Conservation (phyloP, 2,113 vertebrate genomes). For the Vulpes lagopus region DNA sequence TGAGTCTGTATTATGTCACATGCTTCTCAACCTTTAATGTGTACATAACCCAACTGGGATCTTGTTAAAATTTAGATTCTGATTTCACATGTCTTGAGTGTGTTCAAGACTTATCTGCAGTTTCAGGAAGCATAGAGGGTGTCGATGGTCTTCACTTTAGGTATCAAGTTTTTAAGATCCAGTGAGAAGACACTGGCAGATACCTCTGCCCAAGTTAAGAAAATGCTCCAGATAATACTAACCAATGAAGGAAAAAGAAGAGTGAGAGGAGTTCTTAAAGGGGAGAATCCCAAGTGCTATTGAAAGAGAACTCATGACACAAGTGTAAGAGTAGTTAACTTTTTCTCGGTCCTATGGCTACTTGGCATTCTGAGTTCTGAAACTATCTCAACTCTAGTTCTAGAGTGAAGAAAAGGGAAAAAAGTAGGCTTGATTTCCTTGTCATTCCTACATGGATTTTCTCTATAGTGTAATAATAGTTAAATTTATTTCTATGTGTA, state of each 20-base stretch:
- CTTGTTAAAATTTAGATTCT: neutral
- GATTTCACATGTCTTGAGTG: neutral
- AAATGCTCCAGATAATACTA: neutral
- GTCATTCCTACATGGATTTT: neutral
- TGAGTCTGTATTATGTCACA: neutral
- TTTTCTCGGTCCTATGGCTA: neutral
- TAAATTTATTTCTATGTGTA: neutral
- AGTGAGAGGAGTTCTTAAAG: neutral
- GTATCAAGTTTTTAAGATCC: neutral
- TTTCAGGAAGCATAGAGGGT: neutral
- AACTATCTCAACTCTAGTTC: neutral
- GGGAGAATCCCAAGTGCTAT: neutral
- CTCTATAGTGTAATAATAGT: neutral
- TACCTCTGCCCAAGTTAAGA: neutral
- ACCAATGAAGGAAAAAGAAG: neutral
- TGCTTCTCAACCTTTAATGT: neutral
- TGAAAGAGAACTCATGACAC: neutral
- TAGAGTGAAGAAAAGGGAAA: neutral
- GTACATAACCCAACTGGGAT: neutral
- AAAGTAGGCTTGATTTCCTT: neutral
- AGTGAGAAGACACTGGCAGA: neutral
- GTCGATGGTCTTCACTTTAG: neutral
- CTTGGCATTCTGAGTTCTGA: neutral
- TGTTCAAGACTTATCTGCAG: neutral
- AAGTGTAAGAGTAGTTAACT: neutral